Evolutionary conservation across 1,140 invertebrate genomes (phyloP).

Genomic region (Rhopalosiphum padi): DNA sequence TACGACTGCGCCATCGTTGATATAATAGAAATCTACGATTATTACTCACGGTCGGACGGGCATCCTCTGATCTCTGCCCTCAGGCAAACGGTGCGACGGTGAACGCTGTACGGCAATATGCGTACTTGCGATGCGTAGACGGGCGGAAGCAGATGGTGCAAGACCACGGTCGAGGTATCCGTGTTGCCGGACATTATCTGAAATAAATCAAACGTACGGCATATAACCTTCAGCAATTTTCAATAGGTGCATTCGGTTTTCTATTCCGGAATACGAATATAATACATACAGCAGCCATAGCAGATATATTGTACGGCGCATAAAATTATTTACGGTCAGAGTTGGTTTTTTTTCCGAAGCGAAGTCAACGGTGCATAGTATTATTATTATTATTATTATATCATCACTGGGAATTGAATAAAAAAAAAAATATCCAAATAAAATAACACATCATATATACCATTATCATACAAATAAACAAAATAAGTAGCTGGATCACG

Average conservation of each 20-base stretch:
- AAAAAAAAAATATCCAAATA: background rate
- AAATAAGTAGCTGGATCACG: conserved; percentile 3
- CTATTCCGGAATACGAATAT: background rate
- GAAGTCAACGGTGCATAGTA: background rate
- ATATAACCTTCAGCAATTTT: background rate
- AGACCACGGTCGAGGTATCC: conserved; percentile 81
- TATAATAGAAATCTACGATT: conserved; percentile 39
- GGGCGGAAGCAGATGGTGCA: conserved; percentile 77
- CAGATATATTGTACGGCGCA: background rate
- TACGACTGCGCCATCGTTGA: background rate
- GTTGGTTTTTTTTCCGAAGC: background rate
- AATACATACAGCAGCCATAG: background rate
- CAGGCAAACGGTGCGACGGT: conserved; percentile 85
- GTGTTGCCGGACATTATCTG: conserved; percentile 82
- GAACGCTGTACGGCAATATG: conserved; percentile 83
- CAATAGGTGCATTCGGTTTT: background rate
- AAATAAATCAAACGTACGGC: conserved; percentile 44
- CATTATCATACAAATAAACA: background rate
- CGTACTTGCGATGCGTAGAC: conserved; percentile 81
- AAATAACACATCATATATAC: background rate
- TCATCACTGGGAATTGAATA: background rate
- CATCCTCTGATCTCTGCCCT: conserved; percentile 84
- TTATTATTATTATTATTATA: background rate
- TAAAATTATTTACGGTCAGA: background rate
- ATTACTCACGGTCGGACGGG: conserved; percentile 67